Base-by-base conservation (phyloP, 2,797 vertebrate genomes). In the Pangasius sanitwongsei region DNA sequence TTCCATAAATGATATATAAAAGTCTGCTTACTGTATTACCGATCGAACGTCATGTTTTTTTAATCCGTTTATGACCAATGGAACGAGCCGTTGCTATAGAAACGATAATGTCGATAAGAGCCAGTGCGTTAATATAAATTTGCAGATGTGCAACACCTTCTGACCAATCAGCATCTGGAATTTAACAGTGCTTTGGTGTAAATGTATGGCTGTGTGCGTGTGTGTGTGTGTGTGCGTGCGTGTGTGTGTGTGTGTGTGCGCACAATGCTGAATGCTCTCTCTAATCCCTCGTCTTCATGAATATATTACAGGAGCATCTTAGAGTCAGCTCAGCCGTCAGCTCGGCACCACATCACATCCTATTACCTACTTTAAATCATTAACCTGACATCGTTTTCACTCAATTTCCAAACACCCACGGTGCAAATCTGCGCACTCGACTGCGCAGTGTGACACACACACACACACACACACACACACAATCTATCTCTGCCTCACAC, bases 321-420 rank as follows among this genome's bases (percentile, higher is more conserved):
- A 95, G 95, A 96, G 94, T 95, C 93, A 93, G 95, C 93, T 97
- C 96, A 96, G 95, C 95, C 95, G 92, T 92, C 94, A 94, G 95
- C 96, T 96, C 95, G 95, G 94, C 95, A 92, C 95, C 95, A 95
- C 95, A 96, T 95, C 96, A 96, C 96, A 97, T 97, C 96, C 96
- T 97, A 96, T 97, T 96, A 96, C 95, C 94, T 93, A 95, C 95
- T 96, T 96, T 96, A 96, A 96, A 96, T 96, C 96, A 96, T 96
- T 97, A 96, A 97, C 95, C 95, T 96, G 95, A 96, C 95, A 96
- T 95, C 95, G 94, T 96, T 96, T 96, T 96, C 95, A 95, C 95
- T 96, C 94, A 93, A 94, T 95, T 95, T 95, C 94, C 94, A 96
- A 96, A 96, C 96, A 96, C 95, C 95, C 96, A 95, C 94, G 92